Evolutionary conservation across 2,113 vertebrate species (phyloP), one percentile per base, ranked within the genome.

Genomic region (Progne subis): DNA sequence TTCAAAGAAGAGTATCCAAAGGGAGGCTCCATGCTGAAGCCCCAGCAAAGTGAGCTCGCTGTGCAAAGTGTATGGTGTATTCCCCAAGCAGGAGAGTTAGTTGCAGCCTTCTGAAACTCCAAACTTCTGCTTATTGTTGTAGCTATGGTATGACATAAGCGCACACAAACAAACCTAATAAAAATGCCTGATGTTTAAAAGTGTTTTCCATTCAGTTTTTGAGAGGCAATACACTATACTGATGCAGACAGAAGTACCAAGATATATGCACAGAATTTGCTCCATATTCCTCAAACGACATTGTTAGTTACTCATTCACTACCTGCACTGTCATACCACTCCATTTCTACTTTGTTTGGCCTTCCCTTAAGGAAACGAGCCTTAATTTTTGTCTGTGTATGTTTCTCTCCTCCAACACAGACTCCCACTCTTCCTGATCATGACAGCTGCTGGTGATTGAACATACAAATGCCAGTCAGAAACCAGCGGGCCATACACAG

Each of bases 401-500:
- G 61, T 90, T 88, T 75, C 60, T 88, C 31, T 37, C 31, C n/a
- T 82, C 71, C 63, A 65, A 72, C 32, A 19, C 16, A 2, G 74
- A 53, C 76, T 88, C 32, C 59, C 13, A 7, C 43, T 55, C 43
- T 57, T 82, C 56, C 78, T 82, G 77, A 57, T 71, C 57, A 29
- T 59, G 81, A 72, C 89, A 92, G 78, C 83, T 92, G 61, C 78
- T 82, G 70, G 78, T 82, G 89, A 93, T 88, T 87, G 87, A 75
- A 92, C 1, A 21, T 77, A 88, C 46, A 93, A 94, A 96, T 88
- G 82, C 82, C 57, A 91, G 81, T 23, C 82, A 94, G 88, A 82
- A 86, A 90, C 74, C 89, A 76, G 61, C 53, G 61, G 80, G 92
- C 72, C 89, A 82, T 37, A 25, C 89, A 82, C 31, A 25, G 88